Base-by-base conservation (phyloP, 2,888 invertebrate species). In the Drosophila kanekoi region DNA sequence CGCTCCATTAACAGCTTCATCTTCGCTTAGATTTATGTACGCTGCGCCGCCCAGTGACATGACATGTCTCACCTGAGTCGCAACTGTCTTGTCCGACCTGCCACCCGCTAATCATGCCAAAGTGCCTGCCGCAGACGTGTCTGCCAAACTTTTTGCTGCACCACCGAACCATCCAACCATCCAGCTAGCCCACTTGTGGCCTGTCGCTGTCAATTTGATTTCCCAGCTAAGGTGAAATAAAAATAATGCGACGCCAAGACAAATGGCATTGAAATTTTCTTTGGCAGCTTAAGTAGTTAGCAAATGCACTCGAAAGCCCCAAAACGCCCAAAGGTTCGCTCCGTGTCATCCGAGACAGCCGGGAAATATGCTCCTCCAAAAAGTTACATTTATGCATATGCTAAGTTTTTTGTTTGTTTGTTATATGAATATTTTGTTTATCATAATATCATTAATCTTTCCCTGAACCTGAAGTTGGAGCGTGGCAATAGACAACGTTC, bases 201-300 rank as follows among this genome's bases (percentile, higher is more conserved):
- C 74, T 75, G 88, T 87, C 88, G 58, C 71, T 79, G 80, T 87
- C 81, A 85, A 82, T 87, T 87, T 71, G 79, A 78, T 80, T 86
- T 80, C 41, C 35, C 61, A 49, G 60, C 53, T 23, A 56, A 47
- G 13, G 35, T 4, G 11, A 35, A 13, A 20, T 11, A 65, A 68
- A 77, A 68, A 63, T 66, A 40, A 49, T 33, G 77, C 54, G 52
- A 23, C 11, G 43, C 35, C 20, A 63, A 58, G 79, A 87, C 69
- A 82, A 86, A 82, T 82, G 88, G 64, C 59, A 67, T 47, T 58
- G 77, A 33, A 73, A 79, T 70, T 56, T 51, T 52, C 45, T 28
- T 41, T 85, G 81, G 77, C 81, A 86, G 56, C 47, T 82, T 85
- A 87, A 85, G 81, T 82, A 79, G 80, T 76, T 75, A 52, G 45